Base-by-base conservation (phyloP, 1,140 invertebrate species). In the Ylistrum balloti region DNA sequence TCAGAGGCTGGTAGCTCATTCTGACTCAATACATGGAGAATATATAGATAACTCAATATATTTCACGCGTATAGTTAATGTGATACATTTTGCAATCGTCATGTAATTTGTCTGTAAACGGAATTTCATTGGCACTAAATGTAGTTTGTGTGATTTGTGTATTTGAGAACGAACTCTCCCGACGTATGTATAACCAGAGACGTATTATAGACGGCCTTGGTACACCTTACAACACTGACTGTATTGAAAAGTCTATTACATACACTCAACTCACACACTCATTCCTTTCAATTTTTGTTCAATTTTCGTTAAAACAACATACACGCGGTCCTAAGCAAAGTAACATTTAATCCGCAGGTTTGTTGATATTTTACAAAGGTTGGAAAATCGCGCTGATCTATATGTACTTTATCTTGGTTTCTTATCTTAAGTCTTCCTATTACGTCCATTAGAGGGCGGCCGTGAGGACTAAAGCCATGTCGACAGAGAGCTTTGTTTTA, bases 311-410 rank as follows among this genome's bases (percentile, higher is more conserved):
- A 13, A 74, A 74, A 74, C 56, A 74, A n/a, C 56, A 74, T 74
- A 74, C 56, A 74, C n/a, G 56, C 56, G 56, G 56, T 74, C n/a
- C 56, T 74, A 74, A 74, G 56, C 56, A 74, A 74, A 74, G 56
- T n/a, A 17, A 74, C 22, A 74, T 28, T 74, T 74, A n/a, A 74
- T 74, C 56, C 56, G 1, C 56, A 9, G 56, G 56, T 74, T 74
- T 74, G 56, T 74, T 28, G n/a, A 28, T n/a, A n/a, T 11, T 17
- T 1, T n/a, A 74, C 56, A 74, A 74, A 74, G 22, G 56, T 28
- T 28, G n/a, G 56, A n/a, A 74, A 74, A 5, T 74, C 22, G 56
- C 20, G 22, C 22, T 22, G 22, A 74, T 74, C 56, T 74, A 74
- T 74, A 28, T 74, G n/a, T 74, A 11, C 56, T 74, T 74, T 74